Conservation (phyloP, 2,113 vertebrate genomes). For the Potamarius usumacintae region DNA sequence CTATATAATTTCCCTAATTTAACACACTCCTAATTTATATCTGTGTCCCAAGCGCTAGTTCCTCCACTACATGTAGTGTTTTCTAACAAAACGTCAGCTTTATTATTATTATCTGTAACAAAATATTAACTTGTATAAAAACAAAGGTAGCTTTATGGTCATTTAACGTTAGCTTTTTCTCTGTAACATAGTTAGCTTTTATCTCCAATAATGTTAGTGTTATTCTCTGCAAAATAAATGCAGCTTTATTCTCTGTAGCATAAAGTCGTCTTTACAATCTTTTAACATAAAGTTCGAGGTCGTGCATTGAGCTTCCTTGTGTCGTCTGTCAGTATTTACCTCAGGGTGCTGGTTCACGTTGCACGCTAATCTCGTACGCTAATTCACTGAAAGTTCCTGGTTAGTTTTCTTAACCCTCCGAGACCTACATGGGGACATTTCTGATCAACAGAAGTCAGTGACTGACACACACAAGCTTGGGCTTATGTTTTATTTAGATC, state of each 20-base stretch:
- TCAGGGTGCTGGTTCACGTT: background rate
- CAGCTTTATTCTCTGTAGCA: background rate
- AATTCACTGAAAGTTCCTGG: background rate
- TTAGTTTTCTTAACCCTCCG: background rate
- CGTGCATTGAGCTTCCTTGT: background rate
- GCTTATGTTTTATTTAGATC: too few relatives aligned
- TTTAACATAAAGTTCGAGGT: background rate
- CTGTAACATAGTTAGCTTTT: background rate
- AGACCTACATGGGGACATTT: too few relatives aligned
- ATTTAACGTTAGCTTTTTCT: background rate
- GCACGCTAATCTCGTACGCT: background rate
- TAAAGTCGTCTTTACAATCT: background rate
- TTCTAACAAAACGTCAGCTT: too few relatives aligned
- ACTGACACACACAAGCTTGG: too few relatives aligned
- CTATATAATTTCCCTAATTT: background rate
- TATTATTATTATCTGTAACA: background rate
- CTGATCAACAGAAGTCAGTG: too few relatives aligned
- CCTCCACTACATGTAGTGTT: background rate
- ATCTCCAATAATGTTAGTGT: background rate
- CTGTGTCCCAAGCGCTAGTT: slow-evolving; percentile 1
- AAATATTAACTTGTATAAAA: too few relatives aligned
- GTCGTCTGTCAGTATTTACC: background rate
- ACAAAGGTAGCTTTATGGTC: too few relatives aligned
- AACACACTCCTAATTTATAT: background rate
- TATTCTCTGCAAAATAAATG: background rate